These are phyloP conservation scores for Grantiella picta DNA, from an alignment of 2,113 vertebrate genomes.

Conservation along the genomic window DNA sequence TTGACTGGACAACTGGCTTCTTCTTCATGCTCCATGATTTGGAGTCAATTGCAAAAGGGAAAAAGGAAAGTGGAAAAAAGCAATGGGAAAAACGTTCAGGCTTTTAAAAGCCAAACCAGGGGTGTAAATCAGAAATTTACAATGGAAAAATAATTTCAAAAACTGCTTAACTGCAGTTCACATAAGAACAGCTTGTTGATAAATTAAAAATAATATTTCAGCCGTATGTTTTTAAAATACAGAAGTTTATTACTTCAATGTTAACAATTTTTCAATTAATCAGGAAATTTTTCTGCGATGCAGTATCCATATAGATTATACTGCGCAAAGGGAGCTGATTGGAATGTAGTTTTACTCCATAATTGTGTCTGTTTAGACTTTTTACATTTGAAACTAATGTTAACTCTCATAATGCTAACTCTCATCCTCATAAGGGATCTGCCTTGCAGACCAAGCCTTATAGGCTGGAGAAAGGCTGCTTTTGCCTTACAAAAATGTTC, in stretches of 20 bases:
- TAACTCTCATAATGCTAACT: neutral
- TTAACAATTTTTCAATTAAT: neutral
- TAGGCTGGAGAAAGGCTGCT: neutral
- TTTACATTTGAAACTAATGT: neutral
- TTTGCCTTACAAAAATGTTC: neutral
- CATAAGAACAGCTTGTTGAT: neutral
- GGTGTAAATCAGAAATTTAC: neutral
- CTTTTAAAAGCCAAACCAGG: neutral
- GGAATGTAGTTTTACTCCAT: neutral
- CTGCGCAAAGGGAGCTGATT: neutral
- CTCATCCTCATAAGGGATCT: neutral
- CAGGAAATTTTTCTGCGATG: neutral
- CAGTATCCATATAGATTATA: neutral
- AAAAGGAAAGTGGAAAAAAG: neutral
- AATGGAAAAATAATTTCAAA: neutral
- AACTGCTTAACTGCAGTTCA: neutral
- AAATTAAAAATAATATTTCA: neutral
- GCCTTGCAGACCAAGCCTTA: neutral
- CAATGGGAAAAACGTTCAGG: neutral
- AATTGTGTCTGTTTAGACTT: neutral
- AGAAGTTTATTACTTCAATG: neutral
- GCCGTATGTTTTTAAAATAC: neutral
- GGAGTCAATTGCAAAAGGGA: neutral
- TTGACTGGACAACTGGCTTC: rapidly evolving
- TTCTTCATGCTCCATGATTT: neutral